A percentile compares a stretch with the other conserved stretches of the same genome.
Evolutionary conservation across 1,140 invertebrate species (phyloP).

Genomic region (Macrostomum lignano): DNA sequence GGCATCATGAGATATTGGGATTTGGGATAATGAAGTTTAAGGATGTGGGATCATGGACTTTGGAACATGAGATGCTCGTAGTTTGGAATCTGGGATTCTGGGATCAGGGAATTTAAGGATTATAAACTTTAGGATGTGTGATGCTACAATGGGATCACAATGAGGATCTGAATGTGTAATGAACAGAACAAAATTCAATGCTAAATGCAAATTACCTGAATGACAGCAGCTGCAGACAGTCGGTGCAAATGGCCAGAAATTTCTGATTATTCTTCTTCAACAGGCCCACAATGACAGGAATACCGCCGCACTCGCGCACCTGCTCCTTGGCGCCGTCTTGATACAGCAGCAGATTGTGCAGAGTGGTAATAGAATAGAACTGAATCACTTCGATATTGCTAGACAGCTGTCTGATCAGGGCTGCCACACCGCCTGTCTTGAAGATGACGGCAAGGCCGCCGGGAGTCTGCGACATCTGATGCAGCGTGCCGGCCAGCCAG

Average conservation of each 20-base stretch:
- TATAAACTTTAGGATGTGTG: too few species aligned
- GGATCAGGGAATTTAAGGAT: too few species aligned
- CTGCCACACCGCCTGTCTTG: constrained; percentile 85
- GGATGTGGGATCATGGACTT: too few species aligned
- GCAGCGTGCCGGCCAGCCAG: constrained; percentile 52
- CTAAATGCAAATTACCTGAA: too few species aligned
- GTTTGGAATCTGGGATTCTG: too few species aligned
- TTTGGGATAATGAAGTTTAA: too few species aligned
- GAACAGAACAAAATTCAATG: too few species aligned
- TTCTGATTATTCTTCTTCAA: constrained; percentile 83
- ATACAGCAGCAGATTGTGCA: constrained; percentile 86
- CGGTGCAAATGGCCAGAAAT: constrained; percentile 87
- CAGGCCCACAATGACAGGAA: constrained; percentile 89
- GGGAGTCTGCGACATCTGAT: constrained; percentile 82
- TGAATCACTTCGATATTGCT: constrained; percentile 80
- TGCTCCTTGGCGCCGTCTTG: constrained; percentile 94
- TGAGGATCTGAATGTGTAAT: too few species aligned
- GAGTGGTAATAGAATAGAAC: constrained; percentile 86
- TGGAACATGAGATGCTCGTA: too few species aligned
- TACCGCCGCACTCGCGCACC: constrained; percentile 66
- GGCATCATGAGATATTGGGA: too few species aligned
- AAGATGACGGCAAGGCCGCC: constrained; percentile 87
- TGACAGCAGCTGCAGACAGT: constrained; percentile 84
- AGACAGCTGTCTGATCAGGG: constrained; percentile 65
- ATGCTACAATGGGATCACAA: too few species aligned